These are phyloP conservation scores for Melanophora roralis DNA, from an alignment of 2,888 invertebrate genomes.

Conservation along the genomic window DNA sequence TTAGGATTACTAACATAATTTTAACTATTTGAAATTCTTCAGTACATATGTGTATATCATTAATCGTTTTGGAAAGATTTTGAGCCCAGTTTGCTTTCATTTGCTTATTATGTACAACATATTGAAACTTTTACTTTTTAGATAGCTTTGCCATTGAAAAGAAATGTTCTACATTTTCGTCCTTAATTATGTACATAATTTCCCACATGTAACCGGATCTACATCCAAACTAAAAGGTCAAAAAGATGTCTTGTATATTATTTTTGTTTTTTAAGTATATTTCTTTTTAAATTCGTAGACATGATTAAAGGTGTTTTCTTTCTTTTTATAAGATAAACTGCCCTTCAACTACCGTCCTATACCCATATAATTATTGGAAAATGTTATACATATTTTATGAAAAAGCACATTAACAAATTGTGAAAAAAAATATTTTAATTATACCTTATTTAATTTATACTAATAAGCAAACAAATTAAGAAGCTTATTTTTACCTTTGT, in stretches of 20 bases:
- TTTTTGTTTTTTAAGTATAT: constrained; percentile 6
- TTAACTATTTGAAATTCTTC: too few relatives aligned
- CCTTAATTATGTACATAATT: constrained; percentile 1
- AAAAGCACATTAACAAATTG: constrained; percentile 5
- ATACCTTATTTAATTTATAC: too few relatives aligned
- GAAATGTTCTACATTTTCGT: too few relatives aligned
- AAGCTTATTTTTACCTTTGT: too few relatives aligned
- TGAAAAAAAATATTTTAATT: too few relatives aligned
- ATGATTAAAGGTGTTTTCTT: constrained; percentile 1
- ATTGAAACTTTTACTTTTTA: constrained; percentile 4
- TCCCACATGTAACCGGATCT: constrained; percentile 23
- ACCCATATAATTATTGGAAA: constrained; percentile 60
- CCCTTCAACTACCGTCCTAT: constrained; percentile 27
- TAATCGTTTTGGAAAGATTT: too few relatives aligned
- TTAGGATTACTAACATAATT: too few relatives aligned
- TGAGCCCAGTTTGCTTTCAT: too few relatives aligned
- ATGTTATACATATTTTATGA: constrained; percentile 69
- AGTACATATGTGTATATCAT: too few relatives aligned
- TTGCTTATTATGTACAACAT: not conserved
- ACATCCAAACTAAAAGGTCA: constrained; percentile 36
- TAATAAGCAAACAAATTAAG: too few relatives aligned
- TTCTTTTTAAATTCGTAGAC: constrained; percentile 45
- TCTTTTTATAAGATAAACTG: constrained; percentile 28
- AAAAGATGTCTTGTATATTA: constrained; percentile 5
- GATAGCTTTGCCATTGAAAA: not conserved